Percentiles rank a stretch among this genome's conserved stretches.
Evolutionary conservation across 2,113 vertebrate genomes (phyloP).

Genomic region (Cyanistes caeruleus): DNA sequence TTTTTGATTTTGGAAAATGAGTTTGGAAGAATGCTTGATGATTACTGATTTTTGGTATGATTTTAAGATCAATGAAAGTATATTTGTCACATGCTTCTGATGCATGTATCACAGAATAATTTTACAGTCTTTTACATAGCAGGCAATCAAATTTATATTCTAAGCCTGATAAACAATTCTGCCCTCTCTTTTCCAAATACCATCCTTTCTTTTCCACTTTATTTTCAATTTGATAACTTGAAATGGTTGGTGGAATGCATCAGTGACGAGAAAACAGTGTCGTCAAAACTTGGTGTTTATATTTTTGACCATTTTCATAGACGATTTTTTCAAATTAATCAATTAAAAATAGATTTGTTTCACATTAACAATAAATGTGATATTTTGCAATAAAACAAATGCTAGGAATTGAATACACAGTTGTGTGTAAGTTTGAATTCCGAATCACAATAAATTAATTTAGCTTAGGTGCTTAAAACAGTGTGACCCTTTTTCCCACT

Average conservation of each 20-base stretch:
- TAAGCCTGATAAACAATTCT: background rate
- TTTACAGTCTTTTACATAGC: background rate
- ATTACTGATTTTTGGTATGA: background rate
- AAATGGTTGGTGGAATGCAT: background rate
- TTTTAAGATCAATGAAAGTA: background rate
- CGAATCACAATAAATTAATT: background rate
- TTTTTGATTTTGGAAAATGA: background rate
- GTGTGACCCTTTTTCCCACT: background rate
- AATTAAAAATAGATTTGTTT: background rate
- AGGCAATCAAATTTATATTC: background rate
- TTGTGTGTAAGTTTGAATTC: accelerated
- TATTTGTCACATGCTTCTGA: background rate
- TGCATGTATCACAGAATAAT: background rate
- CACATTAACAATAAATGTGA: background rate
- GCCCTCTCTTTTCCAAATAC: background rate
- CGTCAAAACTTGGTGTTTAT: background rate
- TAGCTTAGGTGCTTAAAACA: background rate
- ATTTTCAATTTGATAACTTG: background rate
- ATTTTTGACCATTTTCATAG: background rate
- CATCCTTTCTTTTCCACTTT: background rate
- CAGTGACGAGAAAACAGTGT: background rate
- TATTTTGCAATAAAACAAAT: background rate
- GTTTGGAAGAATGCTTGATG: background rate
- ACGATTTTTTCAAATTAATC: background rate
- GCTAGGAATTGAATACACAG: background rate